Evolutionary conservation across 2,888 invertebrate species (phyloP).

Genomic region (Orthosia gracilis): DNA sequence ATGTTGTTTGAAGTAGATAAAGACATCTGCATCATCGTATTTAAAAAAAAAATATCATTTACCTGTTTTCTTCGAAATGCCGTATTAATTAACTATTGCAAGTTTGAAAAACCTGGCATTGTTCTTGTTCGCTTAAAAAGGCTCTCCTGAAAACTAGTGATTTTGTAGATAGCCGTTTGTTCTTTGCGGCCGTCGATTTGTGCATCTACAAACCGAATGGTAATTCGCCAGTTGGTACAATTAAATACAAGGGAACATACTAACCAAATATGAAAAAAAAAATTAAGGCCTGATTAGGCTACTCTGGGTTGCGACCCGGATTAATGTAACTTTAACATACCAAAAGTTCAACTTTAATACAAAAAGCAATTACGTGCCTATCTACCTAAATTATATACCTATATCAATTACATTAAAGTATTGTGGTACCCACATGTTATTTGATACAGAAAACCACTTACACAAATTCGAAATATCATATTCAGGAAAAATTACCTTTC

Average conservation of each 20-base stretch:
- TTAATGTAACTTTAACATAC: conserved; percentile 22
- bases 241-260: background rate
- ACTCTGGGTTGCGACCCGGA: conserved; percentile 1
- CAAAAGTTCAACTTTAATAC: conserved; percentile 22
- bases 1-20: too few species aligned
- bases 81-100: too few species aligned
- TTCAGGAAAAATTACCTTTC: conserved; percentile 52
- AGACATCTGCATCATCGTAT: too few species aligned
- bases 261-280: conserved; percentile 4
- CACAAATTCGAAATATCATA: conserved; percentile 43
- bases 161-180: too few species aligned
- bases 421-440: conserved; percentile 36
- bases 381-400: background rate
- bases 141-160: too few species aligned
- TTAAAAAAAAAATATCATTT: too few species aligned
- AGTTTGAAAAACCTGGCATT: too few species aligned
- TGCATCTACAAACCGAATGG: background rate
- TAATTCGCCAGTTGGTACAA: background rate
- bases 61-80: too few species aligned
- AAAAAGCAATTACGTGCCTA: conserved; percentile 44
- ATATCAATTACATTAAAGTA: conserved; percentile 51
- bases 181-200: too few species aligned
- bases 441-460: conserved; percentile 55
- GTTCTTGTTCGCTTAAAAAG: too few species aligned
- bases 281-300: background rate